Evolutionary conservation across 2,113 vertebrate species (phyloP).

Genomic region (Furnarius figulus): DNA sequence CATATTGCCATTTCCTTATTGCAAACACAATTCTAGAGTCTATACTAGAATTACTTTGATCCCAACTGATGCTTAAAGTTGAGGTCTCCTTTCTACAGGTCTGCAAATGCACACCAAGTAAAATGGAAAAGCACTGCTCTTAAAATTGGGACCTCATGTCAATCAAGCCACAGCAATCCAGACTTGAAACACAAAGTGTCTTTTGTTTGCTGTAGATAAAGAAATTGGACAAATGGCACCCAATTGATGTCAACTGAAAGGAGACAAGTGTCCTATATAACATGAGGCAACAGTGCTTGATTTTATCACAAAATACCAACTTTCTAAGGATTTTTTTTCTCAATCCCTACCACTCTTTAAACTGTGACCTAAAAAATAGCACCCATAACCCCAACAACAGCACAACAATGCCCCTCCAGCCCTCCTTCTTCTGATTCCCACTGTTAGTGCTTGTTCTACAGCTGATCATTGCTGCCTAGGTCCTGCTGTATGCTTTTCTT

Average conservation of each 20-base stretch:
- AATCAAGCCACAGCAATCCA: not conserved
- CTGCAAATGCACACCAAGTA: not conserved
- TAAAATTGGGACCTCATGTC: not conserved
- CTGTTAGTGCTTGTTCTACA: not conserved
- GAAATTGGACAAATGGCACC: not conserved
- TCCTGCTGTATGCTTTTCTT: not conserved
- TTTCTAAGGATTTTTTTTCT: not conserved
- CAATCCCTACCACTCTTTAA: not conserved
- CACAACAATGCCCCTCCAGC: not conserved
- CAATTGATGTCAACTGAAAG: not conserved
- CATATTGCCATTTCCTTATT: not conserved
- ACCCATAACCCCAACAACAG: not conserved
- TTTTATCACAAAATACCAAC: not conserved
- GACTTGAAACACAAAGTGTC: not conserved
- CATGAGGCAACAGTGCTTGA: not conserved
- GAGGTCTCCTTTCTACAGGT: not conserved
- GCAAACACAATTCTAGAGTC: not conserved
- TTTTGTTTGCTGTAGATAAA: not conserved
- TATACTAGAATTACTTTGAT: not conserved
- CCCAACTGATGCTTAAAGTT: not conserved
- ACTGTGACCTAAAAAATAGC: not conserved
- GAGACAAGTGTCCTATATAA: not conserved
- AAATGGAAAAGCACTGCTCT: not conserved
- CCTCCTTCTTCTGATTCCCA: not conserved
- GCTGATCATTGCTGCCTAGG: not conserved